phyloP scores from a whole-genome alignment of 2,888 invertebrate genomes.

The Melanchra persicariae region DNA sequence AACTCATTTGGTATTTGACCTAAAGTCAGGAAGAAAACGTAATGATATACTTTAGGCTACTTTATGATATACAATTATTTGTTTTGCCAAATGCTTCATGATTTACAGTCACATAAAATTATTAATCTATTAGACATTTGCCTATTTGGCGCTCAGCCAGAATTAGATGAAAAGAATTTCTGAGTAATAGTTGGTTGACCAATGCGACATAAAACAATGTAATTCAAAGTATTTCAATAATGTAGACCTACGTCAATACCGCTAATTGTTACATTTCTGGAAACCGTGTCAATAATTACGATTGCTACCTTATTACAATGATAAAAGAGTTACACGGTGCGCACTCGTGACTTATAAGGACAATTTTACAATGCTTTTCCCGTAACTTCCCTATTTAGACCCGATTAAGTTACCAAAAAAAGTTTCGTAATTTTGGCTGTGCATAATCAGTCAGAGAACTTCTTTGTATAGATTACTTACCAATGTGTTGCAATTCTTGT shows the following conservation, averaged over 20 bases:
- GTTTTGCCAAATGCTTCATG: conserved; percentile 39
- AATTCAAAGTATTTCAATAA: conserved; percentile 28
- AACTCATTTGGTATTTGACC: conserved; percentile 12
- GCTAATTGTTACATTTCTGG: not conserved
- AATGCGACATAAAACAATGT: conserved; percentile 12
- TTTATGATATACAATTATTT: conserved; percentile 49
- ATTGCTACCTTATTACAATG: not conserved
- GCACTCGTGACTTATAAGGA: not conserved
- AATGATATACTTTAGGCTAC: conserved; percentile 34
- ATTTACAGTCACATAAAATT: conserved; percentile 51
- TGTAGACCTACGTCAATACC: not conserved
- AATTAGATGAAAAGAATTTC: conserved; percentile 18
- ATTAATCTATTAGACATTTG: conserved; percentile 46
- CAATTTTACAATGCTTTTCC: not conserved
- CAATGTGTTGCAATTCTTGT: conserved; percentile 97
- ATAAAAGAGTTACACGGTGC: not conserved
- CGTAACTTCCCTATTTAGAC: not conserved
- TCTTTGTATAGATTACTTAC: conserved; percentile 77
- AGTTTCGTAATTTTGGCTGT: not conserved
- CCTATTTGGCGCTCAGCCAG: conserved; percentile 43
- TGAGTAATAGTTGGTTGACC: conserved; percentile 35
- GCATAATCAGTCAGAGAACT: not conserved
- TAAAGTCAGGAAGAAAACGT: conserved; percentile 10
- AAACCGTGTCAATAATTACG: no score
- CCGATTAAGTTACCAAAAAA: not conserved